phyloP scores from a whole-genome alignment of 2,888 invertebrate species.

The Vanessa cardui region DNA sequence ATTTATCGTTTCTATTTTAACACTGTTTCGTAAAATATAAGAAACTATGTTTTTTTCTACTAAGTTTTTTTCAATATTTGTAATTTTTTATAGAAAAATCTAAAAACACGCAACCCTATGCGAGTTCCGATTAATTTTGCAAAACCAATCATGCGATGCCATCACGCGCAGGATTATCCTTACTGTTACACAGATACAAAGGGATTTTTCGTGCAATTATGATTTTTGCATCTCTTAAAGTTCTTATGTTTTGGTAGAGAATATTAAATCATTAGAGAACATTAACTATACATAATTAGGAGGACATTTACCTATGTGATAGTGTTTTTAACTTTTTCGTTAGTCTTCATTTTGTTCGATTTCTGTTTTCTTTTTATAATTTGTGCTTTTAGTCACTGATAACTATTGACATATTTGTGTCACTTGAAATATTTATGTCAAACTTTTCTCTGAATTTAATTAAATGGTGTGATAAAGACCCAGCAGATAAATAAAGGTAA shows the following conservation, averaged over 20 bases:
- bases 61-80: not conserved
- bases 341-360: too few relatives aligned
- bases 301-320: too few relatives aligned
- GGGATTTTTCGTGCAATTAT: conserved; percentile 5
- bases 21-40: not conserved
- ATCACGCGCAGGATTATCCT: conserved; percentile 19
- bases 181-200: conserved; percentile 10
- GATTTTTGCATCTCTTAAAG: conserved; percentile 12
- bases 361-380: too few relatives aligned
- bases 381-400: too few relatives aligned
- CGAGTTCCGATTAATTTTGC: conserved; percentile 69
- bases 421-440: too few relatives aligned
- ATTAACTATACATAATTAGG: too few relatives aligned
- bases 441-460: too few relatives aligned
- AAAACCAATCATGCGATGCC: conserved; percentile 63
- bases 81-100: not conserved
- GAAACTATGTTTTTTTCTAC: not conserved
- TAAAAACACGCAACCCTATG: conserved; percentile 17
- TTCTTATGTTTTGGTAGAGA: not conserved
- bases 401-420: too few relatives aligned
- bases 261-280: not conserved
- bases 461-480: too few relatives aligned
- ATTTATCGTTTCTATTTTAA: too few relatives aligned
- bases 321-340: too few relatives aligned
- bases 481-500: too few relatives aligned